A percentile compares a stretch with the other conserved stretches of the same genome.
Conservation (phyloP, 1,140 invertebrate genomes). For the Psilanteris sp. region DNA sequence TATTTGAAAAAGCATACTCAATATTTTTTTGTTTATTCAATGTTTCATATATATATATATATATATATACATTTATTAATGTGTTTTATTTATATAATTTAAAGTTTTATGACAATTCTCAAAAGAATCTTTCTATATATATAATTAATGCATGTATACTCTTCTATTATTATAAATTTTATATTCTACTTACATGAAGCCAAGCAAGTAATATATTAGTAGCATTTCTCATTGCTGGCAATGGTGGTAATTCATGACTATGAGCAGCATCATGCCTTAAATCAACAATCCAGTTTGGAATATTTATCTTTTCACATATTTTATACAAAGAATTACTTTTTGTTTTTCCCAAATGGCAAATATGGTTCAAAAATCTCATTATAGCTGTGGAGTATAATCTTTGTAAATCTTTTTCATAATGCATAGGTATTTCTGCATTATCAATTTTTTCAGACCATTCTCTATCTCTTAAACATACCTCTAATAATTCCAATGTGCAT, state of each 20-base stretch:
- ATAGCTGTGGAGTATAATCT: conserved; percentile 83
- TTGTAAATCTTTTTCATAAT: conserved; percentile 79
- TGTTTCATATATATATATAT: no score
- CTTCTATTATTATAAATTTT: conserved; percentile 5
- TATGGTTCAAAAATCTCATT: conserved; percentile 83
- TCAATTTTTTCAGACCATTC: conserved; percentile 70
- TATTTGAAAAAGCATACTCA: no score
- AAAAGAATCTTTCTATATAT: no score
- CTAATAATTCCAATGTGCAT: conserved; percentile 54
- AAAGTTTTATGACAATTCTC: no score
- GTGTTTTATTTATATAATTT: no score
- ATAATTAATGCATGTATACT: conserved; percentile 2
- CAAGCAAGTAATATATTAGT: conserved; percentile 81
- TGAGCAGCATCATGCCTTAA: conserved; percentile 85
- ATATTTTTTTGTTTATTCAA: no score
- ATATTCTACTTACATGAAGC: conserved; percentile 79
- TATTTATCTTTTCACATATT: conserved; percentile 74
- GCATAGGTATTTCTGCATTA: conserved; percentile 65
- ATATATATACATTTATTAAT: no score
- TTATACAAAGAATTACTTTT: conserved; percentile 75
- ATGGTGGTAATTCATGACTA: conserved; percentile 81
- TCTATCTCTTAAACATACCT: conserved; percentile 80
- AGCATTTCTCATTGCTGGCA: conserved; percentile 81
- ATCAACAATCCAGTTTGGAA: conserved; percentile 85
- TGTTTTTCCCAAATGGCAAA: conserved; percentile 66